Conservation (phyloP, 2,797 vertebrate species). For the Ctenopoma kingsleyae region DNA sequence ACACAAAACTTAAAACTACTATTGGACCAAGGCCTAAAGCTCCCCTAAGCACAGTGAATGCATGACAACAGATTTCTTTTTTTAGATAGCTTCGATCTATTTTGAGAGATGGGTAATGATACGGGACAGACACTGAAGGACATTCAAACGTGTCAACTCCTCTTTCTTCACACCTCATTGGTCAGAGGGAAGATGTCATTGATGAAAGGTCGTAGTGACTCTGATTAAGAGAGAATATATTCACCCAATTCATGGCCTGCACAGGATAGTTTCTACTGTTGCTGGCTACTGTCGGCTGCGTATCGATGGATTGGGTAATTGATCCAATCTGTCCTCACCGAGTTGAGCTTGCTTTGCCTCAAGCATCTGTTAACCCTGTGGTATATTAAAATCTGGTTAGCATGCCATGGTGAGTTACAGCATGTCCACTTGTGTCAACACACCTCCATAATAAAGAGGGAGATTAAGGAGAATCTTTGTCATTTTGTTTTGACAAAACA, state of each 20-base stretch:
- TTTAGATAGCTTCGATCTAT: conserved; percentile 72
- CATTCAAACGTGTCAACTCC: conserved; percentile 73
- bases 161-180: conserved; percentile 72
- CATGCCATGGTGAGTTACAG: conserved; percentile 33
- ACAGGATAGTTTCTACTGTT: conserved; percentile 29
- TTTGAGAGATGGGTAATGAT: conserved; percentile 77
- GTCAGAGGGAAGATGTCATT: conserved; percentile 60
- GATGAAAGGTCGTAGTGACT: conserved; percentile 66
- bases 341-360: conserved; percentile 53
- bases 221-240: conserved; percentile 68
- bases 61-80: conserved; percentile 70
- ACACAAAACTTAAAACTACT: neutral
- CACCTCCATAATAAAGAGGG: conserved; percentile 21
- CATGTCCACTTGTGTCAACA: conserved; percentile 30
- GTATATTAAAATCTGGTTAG: conserved; percentile 71
- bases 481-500: neutral
- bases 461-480: neutral
- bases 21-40: conserved; percentile 35
- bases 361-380: conserved; percentile 68
- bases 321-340: conserved; percentile 66
- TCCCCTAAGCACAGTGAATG: conserved; percentile 44
- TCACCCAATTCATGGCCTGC: conserved; percentile 40
- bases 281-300: conserved; percentile 4
- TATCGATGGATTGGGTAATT: conserved; percentile 69
- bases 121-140: conserved; percentile 77